phyloP scores from a whole-genome alignment of 2,888 invertebrate species.

The Lasioglossum figueresi region DNA sequence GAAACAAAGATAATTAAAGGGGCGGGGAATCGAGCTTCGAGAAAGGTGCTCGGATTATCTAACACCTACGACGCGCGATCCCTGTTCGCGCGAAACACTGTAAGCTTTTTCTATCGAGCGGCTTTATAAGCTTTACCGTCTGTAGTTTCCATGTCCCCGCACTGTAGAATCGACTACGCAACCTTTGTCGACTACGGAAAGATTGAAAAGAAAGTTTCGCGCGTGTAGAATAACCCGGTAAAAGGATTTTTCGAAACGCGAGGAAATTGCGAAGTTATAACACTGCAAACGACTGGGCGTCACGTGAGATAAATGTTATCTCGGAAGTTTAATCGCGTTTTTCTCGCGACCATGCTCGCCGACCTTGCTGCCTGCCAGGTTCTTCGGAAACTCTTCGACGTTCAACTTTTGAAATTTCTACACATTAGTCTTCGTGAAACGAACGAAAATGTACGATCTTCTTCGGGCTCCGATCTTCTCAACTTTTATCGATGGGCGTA shows the following conservation, averaged over 20 bases:
- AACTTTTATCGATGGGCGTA: not conserved
- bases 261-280: not conserved
- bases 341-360: not conserved
- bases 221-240: not conserved
- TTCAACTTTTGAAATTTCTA: not conserved
- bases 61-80: not conserved
- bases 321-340: not conserved
- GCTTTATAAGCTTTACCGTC: not conserved
- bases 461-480: not conserved
- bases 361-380: not conserved
- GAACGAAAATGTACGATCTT: not conserved
- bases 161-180: not conserved
- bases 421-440: not conserved
- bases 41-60: slow-evolving; percentile 16
- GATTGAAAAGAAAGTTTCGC: not conserved
- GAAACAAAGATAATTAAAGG: slow-evolving; percentile 57
- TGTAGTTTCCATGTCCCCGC: not conserved
- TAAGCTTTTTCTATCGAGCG: not conserved
- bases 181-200: not conserved
- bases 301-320: slow-evolving; percentile 13
- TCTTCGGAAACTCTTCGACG: not conserved
- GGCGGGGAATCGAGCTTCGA: slow-evolving; percentile 15
- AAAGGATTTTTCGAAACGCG: not conserved
- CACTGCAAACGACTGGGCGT: not conserved
- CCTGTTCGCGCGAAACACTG: not conserved